Evolutionary conservation across 2,888 invertebrate species (phyloP).

Genomic region (Ennomos fuscantarius): DNA sequence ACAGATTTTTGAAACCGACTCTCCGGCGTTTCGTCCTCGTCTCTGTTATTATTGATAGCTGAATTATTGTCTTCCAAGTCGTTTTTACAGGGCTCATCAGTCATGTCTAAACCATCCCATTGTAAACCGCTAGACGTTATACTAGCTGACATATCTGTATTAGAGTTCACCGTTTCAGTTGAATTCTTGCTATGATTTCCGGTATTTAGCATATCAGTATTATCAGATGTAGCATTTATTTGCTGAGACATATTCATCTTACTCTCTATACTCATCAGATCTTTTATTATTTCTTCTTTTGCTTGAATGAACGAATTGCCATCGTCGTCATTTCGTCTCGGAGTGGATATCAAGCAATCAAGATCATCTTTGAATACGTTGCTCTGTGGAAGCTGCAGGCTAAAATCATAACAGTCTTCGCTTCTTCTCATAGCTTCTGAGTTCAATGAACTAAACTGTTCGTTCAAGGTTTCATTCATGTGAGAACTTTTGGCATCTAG

Average conservation of each 20-base stretch:
- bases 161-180: conserved; percentile 32
- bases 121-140: conserved; percentile 47
- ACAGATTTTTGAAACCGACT: conserved; percentile 49
- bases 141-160: conserved; percentile 37
- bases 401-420: conserved; percentile 76
- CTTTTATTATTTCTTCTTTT: conserved; percentile 76
- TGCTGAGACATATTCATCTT: conserved; percentile 62
- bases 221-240: conserved; percentile 40
- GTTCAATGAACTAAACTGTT: conserved; percentile 66
- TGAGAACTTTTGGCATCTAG: conserved; percentile 69
- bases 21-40: conserved; percentile 40
- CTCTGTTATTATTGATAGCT: conserved; percentile 38
- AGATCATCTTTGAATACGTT: conserved; percentile 74
- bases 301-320: conserved; percentile 60
- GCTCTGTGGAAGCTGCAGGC: conserved; percentile 66
- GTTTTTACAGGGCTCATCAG: conserved; percentile 26
- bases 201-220: conserved; percentile 40
- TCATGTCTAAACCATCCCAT: conserved; percentile 57
- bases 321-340: conserved; percentile 64
- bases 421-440: conserved; percentile 70
- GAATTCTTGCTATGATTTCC: conserved; percentile 42
- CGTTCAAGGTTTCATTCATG: conserved; percentile 63
- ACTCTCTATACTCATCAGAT: conserved; percentile 76
- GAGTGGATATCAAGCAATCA: conserved; percentile 73
- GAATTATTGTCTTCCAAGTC: conserved; percentile 33